A percentile compares a stretch with the other conserved stretches of the same genome.
Conservation (phyloP, 2,888 invertebrate species). For the Nomada hirtipes region DNA sequence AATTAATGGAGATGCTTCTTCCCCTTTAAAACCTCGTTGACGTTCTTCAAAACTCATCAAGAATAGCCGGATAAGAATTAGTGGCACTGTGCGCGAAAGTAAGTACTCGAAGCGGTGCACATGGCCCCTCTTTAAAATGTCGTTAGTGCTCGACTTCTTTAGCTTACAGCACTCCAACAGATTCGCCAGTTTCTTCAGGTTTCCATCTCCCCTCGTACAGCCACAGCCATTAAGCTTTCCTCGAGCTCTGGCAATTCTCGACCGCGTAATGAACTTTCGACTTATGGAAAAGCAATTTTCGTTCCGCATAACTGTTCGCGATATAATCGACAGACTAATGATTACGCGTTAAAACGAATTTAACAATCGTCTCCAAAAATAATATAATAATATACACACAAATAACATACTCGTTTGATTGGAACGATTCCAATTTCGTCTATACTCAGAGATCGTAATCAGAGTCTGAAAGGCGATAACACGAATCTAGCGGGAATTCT, state of each 20-base stretch:
- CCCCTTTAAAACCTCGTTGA: background rate
- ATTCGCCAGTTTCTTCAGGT: background rate
- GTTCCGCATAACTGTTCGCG: background rate
- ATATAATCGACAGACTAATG: too few relatives aligned
- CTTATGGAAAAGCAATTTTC: background rate
- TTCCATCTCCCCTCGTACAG: background rate
- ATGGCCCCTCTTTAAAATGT: slow-evolving; percentile 54
- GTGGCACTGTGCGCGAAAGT: slow-evolving; percentile 13
- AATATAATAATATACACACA: background rate
- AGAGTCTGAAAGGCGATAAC: too few relatives aligned
- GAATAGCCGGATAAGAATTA: slow-evolving; percentile 44
- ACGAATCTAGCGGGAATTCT: too few relatives aligned
- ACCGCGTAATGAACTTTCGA: background rate
- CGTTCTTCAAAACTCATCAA: slow-evolving; percentile 35
- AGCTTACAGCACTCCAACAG: slow-evolving; percentile 5
- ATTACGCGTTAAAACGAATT: too few relatives aligned
- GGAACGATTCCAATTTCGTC: too few relatives aligned
- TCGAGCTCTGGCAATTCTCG: background rate
- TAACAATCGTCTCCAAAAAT: background rate
- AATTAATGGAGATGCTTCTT: slow-evolving; percentile 19
- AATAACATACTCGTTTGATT: background rate
- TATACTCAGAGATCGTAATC: too few relatives aligned
- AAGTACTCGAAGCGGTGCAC: slow-evolving; percentile 29
- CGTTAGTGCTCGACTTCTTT: slow-evolving; percentile 47
- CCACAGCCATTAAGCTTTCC: background rate